phyloP scores from a whole-genome alignment of 2,888 invertebrate genomes.

The Alentia gelatinosa region DNA sequence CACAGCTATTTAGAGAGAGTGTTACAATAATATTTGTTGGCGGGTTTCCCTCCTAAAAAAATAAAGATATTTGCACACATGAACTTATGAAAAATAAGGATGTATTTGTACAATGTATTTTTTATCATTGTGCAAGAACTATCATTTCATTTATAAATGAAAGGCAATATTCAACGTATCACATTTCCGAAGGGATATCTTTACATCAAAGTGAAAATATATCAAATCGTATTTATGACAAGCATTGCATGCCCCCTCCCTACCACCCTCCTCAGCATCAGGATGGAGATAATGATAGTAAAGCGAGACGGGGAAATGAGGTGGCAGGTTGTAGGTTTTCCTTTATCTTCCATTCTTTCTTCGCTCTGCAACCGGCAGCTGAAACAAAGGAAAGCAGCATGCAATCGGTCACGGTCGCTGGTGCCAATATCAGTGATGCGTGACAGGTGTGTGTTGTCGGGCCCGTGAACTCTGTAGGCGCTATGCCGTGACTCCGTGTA shows the following conservation, averaged over 20 bases:
- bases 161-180: no score
- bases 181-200: no score
- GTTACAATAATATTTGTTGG: no score
- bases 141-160: no score
- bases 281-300: background rate
- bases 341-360: background rate
- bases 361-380: background rate
- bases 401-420: conserved; percentile 27
- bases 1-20: no score
- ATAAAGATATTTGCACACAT: no score
- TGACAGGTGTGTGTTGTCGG: conserved; percentile 7
- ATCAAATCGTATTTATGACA: conserved; percentile 17
- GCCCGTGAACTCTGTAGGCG: background rate
- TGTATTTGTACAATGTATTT: no score
- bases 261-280: background rate
- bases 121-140: no score
- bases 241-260: background rate
- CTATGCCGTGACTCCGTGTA: background rate
- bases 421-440: background rate
- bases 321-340: background rate
- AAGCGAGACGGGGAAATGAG: background rate
- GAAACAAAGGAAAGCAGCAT: conserved; percentile 10
- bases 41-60: no score
- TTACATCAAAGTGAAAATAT: conserved; percentile 38
- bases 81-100: no score